Evolutionary conservation across 2,113 vertebrate species (phyloP), one percentile per base, ranked within the genome.

Genomic region (Heliornis fulica): DNA sequence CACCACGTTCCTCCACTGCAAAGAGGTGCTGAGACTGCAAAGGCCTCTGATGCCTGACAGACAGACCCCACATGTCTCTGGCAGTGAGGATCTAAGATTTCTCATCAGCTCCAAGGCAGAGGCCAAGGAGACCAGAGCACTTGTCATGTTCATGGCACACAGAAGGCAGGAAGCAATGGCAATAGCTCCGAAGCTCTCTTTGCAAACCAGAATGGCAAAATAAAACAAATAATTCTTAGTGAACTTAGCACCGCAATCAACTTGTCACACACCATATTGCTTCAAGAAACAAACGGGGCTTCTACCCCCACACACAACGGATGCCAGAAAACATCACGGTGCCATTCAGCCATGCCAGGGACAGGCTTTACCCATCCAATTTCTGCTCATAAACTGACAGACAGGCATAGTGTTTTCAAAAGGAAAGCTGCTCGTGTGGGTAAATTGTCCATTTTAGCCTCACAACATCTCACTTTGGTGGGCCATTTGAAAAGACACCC

Each of bases 161-260:
- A 26, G 20, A n/a, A 18, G 34, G 34, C 48, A 63, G 66, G n/a
- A 78, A 79, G 17, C 40, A 31, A 23, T 3, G 14, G 36, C 25
- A 64, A 12, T 7, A 64, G 32, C 53, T 88, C 36, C 51, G 63
- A 59, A 87, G 34, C 38, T 66, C 6, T 38, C 26, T 80, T 69
- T 83, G 25, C 28, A 25, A 65, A 61, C 11, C 97, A 99, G 98
- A 65, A 98, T 69, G 38, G 98, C 98, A 75, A 99, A 99, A 95
- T 98, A 97, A 16, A 98, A 98, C 98, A 98, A 99, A 96, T 98
- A 98, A 56, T 98, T 99, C 97, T 99, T 98, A 90, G 97, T 98
- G 95, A 99, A 99, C 76, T 94, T 97, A 98, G 98, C 98, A 94
- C 98, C 98, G 98, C 99, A 98, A 92, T 98, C 98, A 98, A 98